phyloP scores from a whole-genome alignment of 1,140 invertebrate species.

The Drosophila mojavensis region DNA sequence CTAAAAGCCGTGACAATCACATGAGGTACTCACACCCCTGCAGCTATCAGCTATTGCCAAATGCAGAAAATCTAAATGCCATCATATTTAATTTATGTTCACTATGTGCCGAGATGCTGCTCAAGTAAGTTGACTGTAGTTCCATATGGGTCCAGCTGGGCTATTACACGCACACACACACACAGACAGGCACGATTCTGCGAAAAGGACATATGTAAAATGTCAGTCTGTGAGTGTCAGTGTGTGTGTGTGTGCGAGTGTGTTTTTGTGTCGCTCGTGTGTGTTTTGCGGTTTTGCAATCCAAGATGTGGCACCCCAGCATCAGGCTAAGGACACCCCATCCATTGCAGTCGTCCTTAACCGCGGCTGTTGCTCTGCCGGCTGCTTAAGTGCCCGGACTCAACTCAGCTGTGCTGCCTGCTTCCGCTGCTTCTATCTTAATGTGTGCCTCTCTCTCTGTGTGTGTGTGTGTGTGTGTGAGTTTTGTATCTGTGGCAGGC shows the following conservation, averaged over 20 bases:
- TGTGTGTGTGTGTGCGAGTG: neutral
- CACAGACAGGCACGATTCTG: conserved; percentile 39
- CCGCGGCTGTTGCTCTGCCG: conserved; percentile 48
- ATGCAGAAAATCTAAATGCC: neutral
- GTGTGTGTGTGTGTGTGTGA: neutral
- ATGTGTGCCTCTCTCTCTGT: neutral
- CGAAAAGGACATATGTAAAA: conserved; percentile 73
- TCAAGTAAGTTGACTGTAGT: neutral
- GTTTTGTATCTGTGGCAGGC: conserved; percentile 40
- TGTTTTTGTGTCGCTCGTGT: conserved; percentile 35
- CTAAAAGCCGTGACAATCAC: neutral
- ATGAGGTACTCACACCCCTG: too few relatives aligned
- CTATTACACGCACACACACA: conserved; percentile 11
- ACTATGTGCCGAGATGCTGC: neutral
- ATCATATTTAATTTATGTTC: neutral
- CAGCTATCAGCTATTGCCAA: too few relatives aligned
- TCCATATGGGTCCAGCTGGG: conserved; percentile 19
- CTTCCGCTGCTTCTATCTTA: conserved; percentile 34
- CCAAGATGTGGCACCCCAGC: conserved; percentile 52
- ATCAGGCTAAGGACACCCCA: neutral
- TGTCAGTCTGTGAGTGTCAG: conserved; percentile 46
- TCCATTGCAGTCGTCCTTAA: conserved; percentile 3
- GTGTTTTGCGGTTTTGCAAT: conserved; percentile 73
- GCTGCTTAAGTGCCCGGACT: conserved; percentile 55
- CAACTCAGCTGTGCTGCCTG: conserved; percentile 46